These are phyloP conservation scores for Panopea generosa DNA, from an alignment of 2,888 invertebrate species.

Conservation along the genomic window DNA sequence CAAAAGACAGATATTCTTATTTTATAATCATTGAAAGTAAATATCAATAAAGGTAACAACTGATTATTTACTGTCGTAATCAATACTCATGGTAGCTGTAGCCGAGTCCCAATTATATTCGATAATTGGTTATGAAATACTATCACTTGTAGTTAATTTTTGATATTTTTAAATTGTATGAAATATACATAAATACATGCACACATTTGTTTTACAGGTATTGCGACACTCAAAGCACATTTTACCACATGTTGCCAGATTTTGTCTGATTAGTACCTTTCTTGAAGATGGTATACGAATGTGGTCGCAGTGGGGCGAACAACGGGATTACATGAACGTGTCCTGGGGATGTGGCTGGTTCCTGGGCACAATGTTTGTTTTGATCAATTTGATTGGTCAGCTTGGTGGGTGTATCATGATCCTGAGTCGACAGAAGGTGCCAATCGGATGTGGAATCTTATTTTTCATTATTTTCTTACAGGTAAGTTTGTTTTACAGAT, in stretches of 20 bases:
- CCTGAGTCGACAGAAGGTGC: constrained; percentile 95
- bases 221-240: constrained; percentile 95
- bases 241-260: constrained; percentile 96
- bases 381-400: constrained; percentile 98
- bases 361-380: constrained; percentile 96
- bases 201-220: constrained; percentile 92
- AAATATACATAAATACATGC: too few species aligned
- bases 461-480: constrained; percentile 98
- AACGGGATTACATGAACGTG: constrained; percentile 98
- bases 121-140: too few species aligned
- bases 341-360: constrained; percentile 98
- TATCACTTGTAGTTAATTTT: too few species aligned
- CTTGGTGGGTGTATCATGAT: constrained; percentile 99
- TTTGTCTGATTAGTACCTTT: constrained; percentile 99
- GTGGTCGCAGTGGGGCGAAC: constrained; percentile 99
- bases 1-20: too few species aligned
- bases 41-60: too few species aligned
- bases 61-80: too few species aligned
- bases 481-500: too few species aligned
- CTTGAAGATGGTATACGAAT: constrained; percentile 99
- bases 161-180: too few species aligned
- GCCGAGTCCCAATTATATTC: too few species aligned
- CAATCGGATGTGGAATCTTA: constrained; percentile 90
- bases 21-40: too few species aligned
- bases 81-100: too few species aligned